phyloP scores from a whole-genome alignment of 92 coral and sea anemone genomes.

The Siderastrea siderea region DNA sequence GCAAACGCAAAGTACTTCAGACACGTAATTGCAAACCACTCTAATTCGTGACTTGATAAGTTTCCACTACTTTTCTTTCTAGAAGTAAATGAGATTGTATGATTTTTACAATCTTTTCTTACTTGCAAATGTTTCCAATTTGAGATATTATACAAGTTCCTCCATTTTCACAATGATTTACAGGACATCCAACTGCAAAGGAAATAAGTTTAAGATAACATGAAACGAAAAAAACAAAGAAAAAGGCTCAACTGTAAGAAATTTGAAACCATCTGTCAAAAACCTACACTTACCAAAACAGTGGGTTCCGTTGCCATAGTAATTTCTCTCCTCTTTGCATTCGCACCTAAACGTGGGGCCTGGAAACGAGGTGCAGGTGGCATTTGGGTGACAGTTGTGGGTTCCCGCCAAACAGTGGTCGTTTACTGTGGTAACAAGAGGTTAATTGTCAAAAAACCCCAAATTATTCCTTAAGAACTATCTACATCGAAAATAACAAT shows the following conservation, averaged over 20 bases:
- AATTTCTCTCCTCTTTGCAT: conserved; percentile 40
- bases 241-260: background rate
- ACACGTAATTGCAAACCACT: no score
- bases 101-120: background rate
- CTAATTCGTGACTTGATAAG: no score
- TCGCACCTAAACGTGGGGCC: conserved; percentile 61
- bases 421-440: conserved; percentile 30
- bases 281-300: conserved; percentile 63
- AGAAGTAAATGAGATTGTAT: no score
- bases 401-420: conserved; percentile 64
- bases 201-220: background rate
- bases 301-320: conserved; percentile 77
- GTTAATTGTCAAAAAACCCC: no score
- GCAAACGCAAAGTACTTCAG: no score
- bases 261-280: background rate
- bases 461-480: no score
- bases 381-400: conserved; percentile 73
- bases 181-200: conserved; percentile 66
- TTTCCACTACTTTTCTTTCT: no score
- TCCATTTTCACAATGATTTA: conserved; percentile 64
- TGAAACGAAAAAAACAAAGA: background rate
- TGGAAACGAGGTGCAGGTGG: conserved; percentile 60
- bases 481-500: no score
- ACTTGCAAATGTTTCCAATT: conserved; percentile 60
- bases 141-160: conserved; percentile 56